Evolutionary conservation across 2,113 vertebrate genomes (phyloP).

Genomic region (Vulpes ferrilata): DNA sequence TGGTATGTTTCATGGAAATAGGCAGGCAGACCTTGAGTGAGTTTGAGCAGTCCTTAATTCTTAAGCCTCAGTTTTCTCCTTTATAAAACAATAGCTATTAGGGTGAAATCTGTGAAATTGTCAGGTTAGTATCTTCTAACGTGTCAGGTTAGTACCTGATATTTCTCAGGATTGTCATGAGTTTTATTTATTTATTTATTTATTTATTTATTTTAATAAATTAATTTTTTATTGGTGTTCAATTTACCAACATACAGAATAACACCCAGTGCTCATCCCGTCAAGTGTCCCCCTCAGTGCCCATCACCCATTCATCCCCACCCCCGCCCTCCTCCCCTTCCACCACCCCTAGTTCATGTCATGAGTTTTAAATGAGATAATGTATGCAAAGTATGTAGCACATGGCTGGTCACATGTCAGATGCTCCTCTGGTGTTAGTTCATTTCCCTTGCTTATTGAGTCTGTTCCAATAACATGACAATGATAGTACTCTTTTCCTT

Average conservation of each 20-base stretch:
- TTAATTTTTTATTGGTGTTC: too few relatives aligned
- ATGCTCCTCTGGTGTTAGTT: neutral
- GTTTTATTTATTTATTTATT: too few relatives aligned
- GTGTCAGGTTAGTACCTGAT: neutral
- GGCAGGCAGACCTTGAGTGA: neutral
- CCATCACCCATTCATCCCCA: too few relatives aligned
- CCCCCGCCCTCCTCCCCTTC: too few relatives aligned
- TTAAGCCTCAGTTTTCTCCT: neutral
- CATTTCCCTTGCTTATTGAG: neutral
- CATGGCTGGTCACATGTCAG: neutral
- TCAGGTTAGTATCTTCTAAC: neutral
- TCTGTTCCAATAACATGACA: neutral
- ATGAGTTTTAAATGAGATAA: slow-evolving; percentile 33
- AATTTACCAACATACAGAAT: too few relatives aligned
- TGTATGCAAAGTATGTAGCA: neutral
- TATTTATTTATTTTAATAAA: too few relatives aligned
- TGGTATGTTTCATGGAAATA: neutral
- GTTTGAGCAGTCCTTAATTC: neutral
- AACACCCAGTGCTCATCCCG: too few relatives aligned
- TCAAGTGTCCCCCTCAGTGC: too few relatives aligned
- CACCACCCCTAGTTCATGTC: neutral
- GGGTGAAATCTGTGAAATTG: neutral
- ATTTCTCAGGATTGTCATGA: neutral
- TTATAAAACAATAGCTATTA: neutral
- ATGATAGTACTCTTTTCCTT: neutral